These are phyloP conservation scores for Thryonomys swinderianus DNA, from an alignment of 2,113 vertebrate genomes.

Conservation along the genomic window DNA sequence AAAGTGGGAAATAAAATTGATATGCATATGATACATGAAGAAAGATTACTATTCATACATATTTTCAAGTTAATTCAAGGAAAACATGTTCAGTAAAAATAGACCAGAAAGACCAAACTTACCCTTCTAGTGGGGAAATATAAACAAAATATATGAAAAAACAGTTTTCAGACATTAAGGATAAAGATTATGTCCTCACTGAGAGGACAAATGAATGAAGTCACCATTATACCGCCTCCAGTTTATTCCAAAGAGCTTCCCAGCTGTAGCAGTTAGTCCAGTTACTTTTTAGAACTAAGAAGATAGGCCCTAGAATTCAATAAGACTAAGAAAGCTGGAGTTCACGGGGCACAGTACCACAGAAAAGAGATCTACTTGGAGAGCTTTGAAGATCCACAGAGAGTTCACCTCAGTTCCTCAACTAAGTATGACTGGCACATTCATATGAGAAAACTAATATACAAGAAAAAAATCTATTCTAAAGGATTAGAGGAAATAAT, in stretches of 20 bases:
- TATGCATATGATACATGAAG: background rate
- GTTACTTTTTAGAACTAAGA: background rate
- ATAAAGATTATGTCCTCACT: background rate
- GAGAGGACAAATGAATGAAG: background rate
- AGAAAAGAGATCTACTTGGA: background rate
- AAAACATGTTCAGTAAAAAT: constrained; percentile 26
- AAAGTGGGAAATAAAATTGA: background rate
- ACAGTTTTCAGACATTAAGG: background rate
- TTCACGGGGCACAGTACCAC: background rate
- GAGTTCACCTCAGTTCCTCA: background rate
- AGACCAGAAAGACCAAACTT: background rate
- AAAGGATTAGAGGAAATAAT: background rate
- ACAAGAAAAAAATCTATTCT: background rate
- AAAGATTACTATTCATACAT: background rate
- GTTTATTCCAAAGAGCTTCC: background rate
- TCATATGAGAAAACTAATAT: background rate
- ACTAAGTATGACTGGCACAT: background rate
- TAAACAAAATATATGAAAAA: background rate
- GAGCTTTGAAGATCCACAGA: background rate
- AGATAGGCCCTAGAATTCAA: background rate
- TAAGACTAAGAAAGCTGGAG: background rate
- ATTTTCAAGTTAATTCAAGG: background rate
- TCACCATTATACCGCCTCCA: background rate
- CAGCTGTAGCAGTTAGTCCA: background rate
- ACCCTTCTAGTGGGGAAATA: background rate